Conservation (phyloP, 2,797 vertebrate species). For the Hirundo rustica region DNA sequence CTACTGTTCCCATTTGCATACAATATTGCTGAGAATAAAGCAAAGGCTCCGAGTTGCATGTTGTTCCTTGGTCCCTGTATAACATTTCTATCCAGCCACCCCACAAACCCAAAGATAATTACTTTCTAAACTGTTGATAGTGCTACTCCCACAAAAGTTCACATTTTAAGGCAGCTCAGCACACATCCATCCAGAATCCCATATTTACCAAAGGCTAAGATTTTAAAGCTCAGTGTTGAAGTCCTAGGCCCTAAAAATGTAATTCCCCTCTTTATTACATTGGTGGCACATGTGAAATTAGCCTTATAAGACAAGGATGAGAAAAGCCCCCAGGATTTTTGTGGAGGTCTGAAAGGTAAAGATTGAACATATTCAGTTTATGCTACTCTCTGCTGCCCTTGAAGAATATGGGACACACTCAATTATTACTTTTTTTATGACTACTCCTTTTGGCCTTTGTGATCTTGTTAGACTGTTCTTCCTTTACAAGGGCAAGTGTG, state of each 20-base stretch:
- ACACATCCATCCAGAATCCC: not conserved
- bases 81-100: not conserved
- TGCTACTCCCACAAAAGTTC: not conserved
- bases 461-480: not conserved
- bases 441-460: not conserved
- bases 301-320: not conserved
- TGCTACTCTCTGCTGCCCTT: not conserved
- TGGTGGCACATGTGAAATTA: not conserved
- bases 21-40: not conserved
- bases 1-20: not conserved
- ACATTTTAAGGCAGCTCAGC: not conserved
- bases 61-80: not conserved
- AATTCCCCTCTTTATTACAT: not conserved
- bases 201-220: not conserved
- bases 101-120: not conserved
- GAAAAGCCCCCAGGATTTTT: not conserved
- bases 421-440: not conserved
- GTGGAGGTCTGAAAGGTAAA: not conserved
- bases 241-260: not conserved
- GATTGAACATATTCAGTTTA: not conserved
- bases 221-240: not conserved
- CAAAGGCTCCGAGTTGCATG: not conserved
- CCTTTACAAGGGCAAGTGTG: not conserved
- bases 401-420: not conserved
- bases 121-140: not conserved